These are phyloP conservation scores for Muscina levida DNA, from an alignment of 2,888 invertebrate species.

Conservation along the genomic window DNA sequence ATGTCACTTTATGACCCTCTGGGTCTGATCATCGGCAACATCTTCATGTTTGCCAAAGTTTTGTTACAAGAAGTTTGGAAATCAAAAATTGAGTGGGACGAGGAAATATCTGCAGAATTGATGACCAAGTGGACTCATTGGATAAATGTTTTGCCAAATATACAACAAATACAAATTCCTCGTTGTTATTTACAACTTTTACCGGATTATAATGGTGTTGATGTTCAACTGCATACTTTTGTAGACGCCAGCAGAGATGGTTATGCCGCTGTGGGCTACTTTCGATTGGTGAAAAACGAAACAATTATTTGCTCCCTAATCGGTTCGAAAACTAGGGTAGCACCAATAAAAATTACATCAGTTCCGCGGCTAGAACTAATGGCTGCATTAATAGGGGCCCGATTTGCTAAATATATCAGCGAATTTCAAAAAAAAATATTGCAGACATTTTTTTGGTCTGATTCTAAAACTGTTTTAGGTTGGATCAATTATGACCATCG, in stretches of 20 bases:
- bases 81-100: conserved; percentile 29
- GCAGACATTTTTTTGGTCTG: conserved; percentile 67
- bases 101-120: conserved; percentile 28
- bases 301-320: background rate
- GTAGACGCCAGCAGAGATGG: conserved; percentile 25
- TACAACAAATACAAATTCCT: conserved; percentile 39
- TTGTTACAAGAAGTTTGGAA: conserved; percentile 32
- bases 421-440: conserved; percentile 55
- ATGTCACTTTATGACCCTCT: conserved; percentile 38
- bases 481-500: conserved; percentile 63
- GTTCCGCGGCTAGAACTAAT: conserved; percentile 50
- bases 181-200: conserved; percentile 57
- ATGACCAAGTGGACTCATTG: conserved; percentile 40
- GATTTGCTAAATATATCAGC: conserved; percentile 53
- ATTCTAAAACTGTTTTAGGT: conserved; percentile 68
- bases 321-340: conserved; percentile 54
- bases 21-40: conserved; percentile 7
- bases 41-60: conserved; percentile 19
- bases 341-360: conserved; percentile 57
- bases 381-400: conserved; percentile 52
- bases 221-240: conserved; percentile 9
- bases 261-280: conserved; percentile 20
- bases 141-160: conserved; percentile 40
- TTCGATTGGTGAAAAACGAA: background rate
- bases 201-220: conserved; percentile 52